Evolutionary conservation across 2,888 invertebrate genomes (phyloP).

Genomic region (Euplexia lucipara): DNA sequence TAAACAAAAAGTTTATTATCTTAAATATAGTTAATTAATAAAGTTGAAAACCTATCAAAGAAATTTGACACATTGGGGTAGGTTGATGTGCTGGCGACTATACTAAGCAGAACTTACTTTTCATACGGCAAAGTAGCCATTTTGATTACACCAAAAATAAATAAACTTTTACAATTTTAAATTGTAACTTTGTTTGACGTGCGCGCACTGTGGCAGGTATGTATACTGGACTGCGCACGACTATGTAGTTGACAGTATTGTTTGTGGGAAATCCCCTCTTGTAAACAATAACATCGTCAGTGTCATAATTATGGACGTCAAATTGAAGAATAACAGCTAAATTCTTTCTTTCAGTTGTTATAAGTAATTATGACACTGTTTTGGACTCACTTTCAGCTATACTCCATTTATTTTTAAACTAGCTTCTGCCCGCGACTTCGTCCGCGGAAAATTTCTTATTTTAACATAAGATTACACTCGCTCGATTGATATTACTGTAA

Average conservation of each 20-base stretch:
- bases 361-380: no score
- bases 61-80: no score
- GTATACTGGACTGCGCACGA: conserved; percentile 9
- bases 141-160: neutral
- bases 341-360: conserved; percentile 4
- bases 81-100: no score
- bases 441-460: no score
- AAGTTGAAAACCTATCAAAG: no score
- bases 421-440: no score
- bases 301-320: conserved; percentile 24
- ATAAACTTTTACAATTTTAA: conserved; percentile 11
- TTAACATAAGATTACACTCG: no score
- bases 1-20: no score
- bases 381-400: no score
- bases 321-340: conserved; percentile 3
- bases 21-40: no score
- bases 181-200: neutral
- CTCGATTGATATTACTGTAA: no score
- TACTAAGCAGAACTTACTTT: conserved; percentile 47
- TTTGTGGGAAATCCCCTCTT: conserved; percentile 34
- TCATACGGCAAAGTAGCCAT: conserved; percentile 48
- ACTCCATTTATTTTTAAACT: no score
- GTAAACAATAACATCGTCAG: conserved; percentile 14
- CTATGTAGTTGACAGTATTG: neutral
- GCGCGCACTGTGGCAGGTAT: conserved; percentile 7